Evolutionary conservation across 2,888 invertebrate genomes (phyloP).

Genomic region (Pterostichus niger): DNA sequence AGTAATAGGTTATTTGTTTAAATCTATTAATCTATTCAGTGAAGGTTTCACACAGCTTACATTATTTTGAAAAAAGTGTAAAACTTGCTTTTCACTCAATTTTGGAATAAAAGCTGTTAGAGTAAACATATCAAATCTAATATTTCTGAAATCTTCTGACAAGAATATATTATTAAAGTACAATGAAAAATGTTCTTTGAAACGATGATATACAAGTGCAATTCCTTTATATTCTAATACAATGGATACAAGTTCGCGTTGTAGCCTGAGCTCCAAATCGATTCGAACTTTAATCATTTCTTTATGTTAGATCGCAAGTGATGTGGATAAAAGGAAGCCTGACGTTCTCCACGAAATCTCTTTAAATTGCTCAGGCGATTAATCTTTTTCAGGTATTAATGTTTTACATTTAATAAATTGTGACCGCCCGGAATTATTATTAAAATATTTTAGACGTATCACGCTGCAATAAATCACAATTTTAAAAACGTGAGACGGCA

Average conservation of each 20-base stretch:
- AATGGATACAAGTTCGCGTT: slow-evolving; percentile 39
- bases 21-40: no score
- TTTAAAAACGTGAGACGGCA: slow-evolving; percentile 52
- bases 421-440: slow-evolving; percentile 51
- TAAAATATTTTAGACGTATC: slow-evolving; percentile 60
- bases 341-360: slow-evolving; percentile 35
- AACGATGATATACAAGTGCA: slow-evolving; percentile 61
- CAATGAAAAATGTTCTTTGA: slow-evolving; percentile 58
- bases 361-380: slow-evolving; percentile 53
- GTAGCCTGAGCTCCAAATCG: slow-evolving; percentile 35
- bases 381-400: slow-evolving; percentile 64
- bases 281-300: slow-evolving; percentile 60
- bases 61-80: no score
- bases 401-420: slow-evolving; percentile 62
- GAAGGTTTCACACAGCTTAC: no score
- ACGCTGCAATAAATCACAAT: slow-evolving; percentile 56
- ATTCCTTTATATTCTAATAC: slow-evolving; percentile 60
- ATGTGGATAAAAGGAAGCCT: slow-evolving; percentile 58
- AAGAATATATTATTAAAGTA: slow-evolving; percentile 49
- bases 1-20: no score
- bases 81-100: no score
- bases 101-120: no score
- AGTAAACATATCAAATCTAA: not conserved
- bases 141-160: not conserved
- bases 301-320: slow-evolving; percentile 57